Conservation (phyloP, 2,113 vertebrate genomes). For the Microtus ochrogaster region DNA sequence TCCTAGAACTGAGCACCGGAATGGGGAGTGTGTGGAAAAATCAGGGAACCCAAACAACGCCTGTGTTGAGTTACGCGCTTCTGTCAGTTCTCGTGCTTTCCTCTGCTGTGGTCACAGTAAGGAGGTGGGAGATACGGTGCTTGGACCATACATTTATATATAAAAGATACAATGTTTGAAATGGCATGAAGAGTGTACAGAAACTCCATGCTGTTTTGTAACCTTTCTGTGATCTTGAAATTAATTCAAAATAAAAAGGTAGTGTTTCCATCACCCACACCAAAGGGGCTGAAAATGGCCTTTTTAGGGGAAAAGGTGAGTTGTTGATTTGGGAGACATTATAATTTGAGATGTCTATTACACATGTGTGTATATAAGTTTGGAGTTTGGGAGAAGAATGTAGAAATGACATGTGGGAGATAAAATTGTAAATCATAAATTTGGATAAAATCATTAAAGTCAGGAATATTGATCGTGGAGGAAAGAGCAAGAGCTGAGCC, state of each 20-base stretch:
- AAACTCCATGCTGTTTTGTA: background rate
- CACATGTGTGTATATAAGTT: background rate
- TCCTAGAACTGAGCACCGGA: background rate
- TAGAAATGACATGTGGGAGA: background rate
- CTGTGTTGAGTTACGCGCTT: background rate
- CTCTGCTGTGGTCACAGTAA: background rate
- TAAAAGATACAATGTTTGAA: background rate
- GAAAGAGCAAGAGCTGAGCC: background rate
- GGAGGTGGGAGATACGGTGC: background rate
- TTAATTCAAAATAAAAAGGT: conserved; percentile 37
- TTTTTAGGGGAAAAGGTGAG: conserved; percentile 7
- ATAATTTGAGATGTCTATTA: background rate
- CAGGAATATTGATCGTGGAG: background rate
- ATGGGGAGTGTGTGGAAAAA: background rate
- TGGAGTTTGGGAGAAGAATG: background rate
- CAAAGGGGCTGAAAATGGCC: background rate
- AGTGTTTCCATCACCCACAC: background rate
- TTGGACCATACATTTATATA: background rate
- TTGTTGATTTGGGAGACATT: background rate
- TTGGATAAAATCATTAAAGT: background rate
- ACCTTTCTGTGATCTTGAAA: conserved; percentile 7
- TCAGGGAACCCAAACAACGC: background rate
- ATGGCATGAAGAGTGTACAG: background rate
- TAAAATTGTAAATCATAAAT: background rate
- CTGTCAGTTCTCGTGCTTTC: background rate